phyloP scores from a whole-genome alignment of 2,113 vertebrate species.

The Pimephales promelas region DNA sequence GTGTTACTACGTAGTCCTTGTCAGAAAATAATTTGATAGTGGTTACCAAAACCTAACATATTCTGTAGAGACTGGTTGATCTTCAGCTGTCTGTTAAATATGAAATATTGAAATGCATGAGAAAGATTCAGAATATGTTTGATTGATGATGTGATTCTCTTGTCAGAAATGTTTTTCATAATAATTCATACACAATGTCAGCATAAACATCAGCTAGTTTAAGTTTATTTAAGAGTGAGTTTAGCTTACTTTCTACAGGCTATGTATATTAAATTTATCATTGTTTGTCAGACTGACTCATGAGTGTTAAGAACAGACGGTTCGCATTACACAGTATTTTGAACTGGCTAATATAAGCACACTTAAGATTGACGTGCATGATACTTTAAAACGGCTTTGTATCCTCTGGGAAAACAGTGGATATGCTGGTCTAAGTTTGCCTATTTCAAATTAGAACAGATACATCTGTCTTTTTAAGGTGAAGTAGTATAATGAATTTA shows the following conservation, averaged over 20 bases:
- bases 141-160: neutral
- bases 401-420: neutral
- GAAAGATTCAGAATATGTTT: neutral
- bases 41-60: neutral
- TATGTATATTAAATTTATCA: neutral
- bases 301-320: slow-evolving; percentile 3
- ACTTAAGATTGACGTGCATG: neutral
- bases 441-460: neutral
- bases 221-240: neutral
- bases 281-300: neutral
- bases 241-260: neutral
- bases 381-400: slow-evolving; percentile 1
- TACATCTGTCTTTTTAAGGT: slow-evolving; percentile 4
- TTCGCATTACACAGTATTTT: slow-evolving; percentile 33
- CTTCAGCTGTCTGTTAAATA: neutral
- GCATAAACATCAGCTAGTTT: neutral
- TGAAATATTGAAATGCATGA: neutral
- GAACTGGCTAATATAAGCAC: slow-evolving; percentile 1
- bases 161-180: neutral
- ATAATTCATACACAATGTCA: neutral
- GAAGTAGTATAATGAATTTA: neutral
- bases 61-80: neutral
- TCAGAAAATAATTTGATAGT: neutral
- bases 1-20: neutral
- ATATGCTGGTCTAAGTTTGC: neutral